These are phyloP conservation scores for Tadarida brasiliensis DNA, from an alignment of 2,797 vertebrate species.

Conservation along the genomic window DNA sequence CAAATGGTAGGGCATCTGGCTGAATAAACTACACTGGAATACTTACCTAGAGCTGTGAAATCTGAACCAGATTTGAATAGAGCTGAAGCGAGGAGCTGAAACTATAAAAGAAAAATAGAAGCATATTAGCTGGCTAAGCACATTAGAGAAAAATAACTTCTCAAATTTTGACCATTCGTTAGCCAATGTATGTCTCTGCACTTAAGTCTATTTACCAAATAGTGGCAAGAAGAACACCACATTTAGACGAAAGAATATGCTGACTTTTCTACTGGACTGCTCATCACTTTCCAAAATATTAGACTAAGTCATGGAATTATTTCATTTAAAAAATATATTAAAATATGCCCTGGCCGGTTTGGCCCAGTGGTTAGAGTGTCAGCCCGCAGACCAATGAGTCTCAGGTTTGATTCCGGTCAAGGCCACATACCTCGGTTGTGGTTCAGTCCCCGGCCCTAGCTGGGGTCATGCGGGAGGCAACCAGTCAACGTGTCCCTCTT, in stretches of 20 bases:
- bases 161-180: not conserved
- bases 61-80: conserved; percentile 98
- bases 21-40: not conserved
- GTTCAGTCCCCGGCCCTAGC: too few relatives aligned
- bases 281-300: conserved; percentile 29
- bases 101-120: conserved; percentile 88
- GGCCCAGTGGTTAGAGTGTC: too few relatives aligned
- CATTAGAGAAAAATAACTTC: conserved; percentile 45
- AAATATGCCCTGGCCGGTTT: not conserved
- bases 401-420: too few relatives aligned
- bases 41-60: conserved; percentile 98
- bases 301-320: conserved; percentile 31
- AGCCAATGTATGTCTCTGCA: not conserved
- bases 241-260: conserved; percentile 43
- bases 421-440: too few relatives aligned
- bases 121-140: conserved; percentile 57
- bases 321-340: conserved; percentile 47
- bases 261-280: not conserved
- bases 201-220: not conserved
- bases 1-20: not conserved
- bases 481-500: too few relatives aligned
- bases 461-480: too few relatives aligned
- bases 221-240: not conserved
- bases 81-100: conserved; percentile 98
- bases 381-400: too few relatives aligned